phyloP scores from a whole-genome alignment of 2,797 vertebrate genomes.

The Macropodus opercularis region DNA sequence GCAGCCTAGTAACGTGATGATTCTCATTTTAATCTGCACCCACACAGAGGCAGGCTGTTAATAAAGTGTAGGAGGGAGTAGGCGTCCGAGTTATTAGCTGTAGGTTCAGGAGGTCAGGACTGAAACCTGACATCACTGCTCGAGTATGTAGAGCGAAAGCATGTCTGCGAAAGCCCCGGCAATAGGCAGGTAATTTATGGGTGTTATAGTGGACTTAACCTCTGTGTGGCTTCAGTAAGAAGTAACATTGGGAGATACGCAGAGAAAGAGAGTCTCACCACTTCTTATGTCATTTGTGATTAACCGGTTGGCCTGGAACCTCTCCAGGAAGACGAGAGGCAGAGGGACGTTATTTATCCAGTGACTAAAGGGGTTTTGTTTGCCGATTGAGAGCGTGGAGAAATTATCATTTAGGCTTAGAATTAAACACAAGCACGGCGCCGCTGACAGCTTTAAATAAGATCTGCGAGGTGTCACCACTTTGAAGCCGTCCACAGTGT shows the following conservation, averaged over 20 bases:
- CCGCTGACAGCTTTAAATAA: constrained; percentile 12
- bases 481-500: constrained; percentile 33
- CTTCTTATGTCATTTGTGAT: constrained; percentile 40
- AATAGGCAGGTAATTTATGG: constrained; percentile 60
- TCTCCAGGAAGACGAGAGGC: constrained; percentile 26
- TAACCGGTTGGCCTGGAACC: constrained; percentile 26
- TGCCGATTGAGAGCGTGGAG: not conserved
- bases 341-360: constrained; percentile 17
- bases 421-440: constrained; percentile 18
- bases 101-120: constrained; percentile 63
- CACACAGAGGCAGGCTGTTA: constrained; percentile 1
- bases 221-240: constrained; percentile 51
- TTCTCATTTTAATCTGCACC: not conserved
- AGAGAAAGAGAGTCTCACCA: constrained; percentile 25
- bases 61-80: constrained; percentile 28
- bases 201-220: constrained; percentile 59
- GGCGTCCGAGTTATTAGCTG: constrained; percentile 52
- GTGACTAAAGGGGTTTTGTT: constrained; percentile 10
- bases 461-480: constrained; percentile 13
- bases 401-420: not conserved
- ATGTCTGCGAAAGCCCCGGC: constrained; percentile 40
- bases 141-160: constrained; percentile 63
- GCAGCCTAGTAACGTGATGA: too few species aligned
- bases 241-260: constrained; percentile 36
- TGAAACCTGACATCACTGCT: constrained; percentile 73